Evolutionary conservation across 1,140 invertebrate species (phyloP).

Genomic region (Euborellia annulipes): DNA sequence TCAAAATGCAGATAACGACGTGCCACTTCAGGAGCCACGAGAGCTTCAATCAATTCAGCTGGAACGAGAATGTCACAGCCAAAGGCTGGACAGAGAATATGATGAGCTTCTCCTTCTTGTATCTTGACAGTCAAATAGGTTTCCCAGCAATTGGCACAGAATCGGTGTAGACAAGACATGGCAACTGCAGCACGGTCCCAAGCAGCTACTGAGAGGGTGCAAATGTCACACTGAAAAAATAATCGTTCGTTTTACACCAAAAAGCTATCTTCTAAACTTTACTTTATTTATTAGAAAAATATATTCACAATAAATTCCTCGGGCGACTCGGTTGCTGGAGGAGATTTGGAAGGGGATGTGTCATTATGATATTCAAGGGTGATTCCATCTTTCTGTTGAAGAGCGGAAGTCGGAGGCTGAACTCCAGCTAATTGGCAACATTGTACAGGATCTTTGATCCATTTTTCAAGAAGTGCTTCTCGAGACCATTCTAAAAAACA

Average conservation of each 20-base stretch:
- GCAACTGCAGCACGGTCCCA: constrained; percentile 23
- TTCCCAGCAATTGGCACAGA: constrained; percentile 51
- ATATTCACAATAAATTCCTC: too few relatives aligned
- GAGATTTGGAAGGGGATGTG: too few relatives aligned
- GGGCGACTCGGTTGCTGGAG: too few relatives aligned
- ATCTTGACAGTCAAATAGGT: constrained; percentile 50
- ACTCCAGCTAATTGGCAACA: constrained; percentile 53
- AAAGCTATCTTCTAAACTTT: too few relatives aligned
- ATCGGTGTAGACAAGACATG: constrained; percentile 44
- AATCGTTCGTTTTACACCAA: too few relatives aligned
- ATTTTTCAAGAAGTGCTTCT: constrained; percentile 47
- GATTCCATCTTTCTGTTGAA: constrained; percentile 23
- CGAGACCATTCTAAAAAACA: constrained; percentile 50
- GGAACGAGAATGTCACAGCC: constrained; percentile 49
- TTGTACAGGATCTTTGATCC: constrained; percentile 48
- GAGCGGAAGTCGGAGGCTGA: constrained; percentile 36
- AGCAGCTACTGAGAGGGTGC: constrained; percentile 27
- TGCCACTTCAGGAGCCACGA: constrained; percentile 48
- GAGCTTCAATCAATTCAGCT: constrained; percentile 46
- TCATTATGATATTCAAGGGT: constrained; percentile 1
- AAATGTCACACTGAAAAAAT: constrained; percentile 48
- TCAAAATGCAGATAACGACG: constrained; percentile 53
- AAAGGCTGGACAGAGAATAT: constrained; percentile 50
- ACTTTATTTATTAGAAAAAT: too few relatives aligned
- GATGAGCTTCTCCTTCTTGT: constrained; percentile 46